Percentiles rank a stretch among this genome's conserved stretches.
Conservation (phyloP, 2,888 invertebrate species). For the Trichogramma dendrolimi region DNA sequence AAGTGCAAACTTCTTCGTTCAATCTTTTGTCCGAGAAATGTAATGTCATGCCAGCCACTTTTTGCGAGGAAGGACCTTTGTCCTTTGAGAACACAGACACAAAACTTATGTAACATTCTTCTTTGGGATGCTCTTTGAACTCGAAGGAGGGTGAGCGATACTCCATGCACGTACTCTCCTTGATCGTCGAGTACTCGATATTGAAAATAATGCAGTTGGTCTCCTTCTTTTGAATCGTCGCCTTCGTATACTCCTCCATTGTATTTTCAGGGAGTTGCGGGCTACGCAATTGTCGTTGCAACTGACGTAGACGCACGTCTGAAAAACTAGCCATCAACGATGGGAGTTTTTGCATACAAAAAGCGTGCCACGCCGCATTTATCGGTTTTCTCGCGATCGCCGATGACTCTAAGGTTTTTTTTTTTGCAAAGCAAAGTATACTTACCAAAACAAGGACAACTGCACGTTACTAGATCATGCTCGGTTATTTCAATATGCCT, state of each 20-base stretch:
- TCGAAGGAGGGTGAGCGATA: constrained; percentile 14
- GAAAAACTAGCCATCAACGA: too few relatives aligned
- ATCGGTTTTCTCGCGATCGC: too few relatives aligned
- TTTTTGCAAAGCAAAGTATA: too few relatives aligned
- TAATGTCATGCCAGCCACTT: constrained; percentile 15
- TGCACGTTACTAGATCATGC: too few relatives aligned
- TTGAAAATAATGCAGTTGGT: constrained; percentile 19
- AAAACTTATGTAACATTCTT: constrained; percentile 18
- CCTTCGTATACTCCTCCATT: constrained; percentile 17
- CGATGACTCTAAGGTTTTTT: too few relatives aligned
- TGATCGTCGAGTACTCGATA: constrained; percentile 12
- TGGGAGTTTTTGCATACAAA: too few relatives aligned
- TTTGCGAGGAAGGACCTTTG: constrained; percentile 7
- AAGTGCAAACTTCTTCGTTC: constrained; percentile 8
- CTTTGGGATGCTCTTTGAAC: constrained; percentile 18
- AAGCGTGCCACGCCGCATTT: too few relatives aligned
- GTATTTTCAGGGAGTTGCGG: background rate
- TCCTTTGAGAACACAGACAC: constrained; percentile 12
- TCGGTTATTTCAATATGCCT: too few relatives aligned
- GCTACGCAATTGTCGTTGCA: too few relatives aligned
- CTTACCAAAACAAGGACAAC: too few relatives aligned
- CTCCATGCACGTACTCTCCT: constrained; percentile 14
- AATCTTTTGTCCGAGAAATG: constrained; percentile 9
- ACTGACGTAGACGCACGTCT: too few relatives aligned
- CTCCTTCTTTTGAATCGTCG: constrained; percentile 14